Evolutionary conservation across 92 coral and sea anemone genomes (phyloP).

Genomic region (Galaxea fascicularis): DNA sequence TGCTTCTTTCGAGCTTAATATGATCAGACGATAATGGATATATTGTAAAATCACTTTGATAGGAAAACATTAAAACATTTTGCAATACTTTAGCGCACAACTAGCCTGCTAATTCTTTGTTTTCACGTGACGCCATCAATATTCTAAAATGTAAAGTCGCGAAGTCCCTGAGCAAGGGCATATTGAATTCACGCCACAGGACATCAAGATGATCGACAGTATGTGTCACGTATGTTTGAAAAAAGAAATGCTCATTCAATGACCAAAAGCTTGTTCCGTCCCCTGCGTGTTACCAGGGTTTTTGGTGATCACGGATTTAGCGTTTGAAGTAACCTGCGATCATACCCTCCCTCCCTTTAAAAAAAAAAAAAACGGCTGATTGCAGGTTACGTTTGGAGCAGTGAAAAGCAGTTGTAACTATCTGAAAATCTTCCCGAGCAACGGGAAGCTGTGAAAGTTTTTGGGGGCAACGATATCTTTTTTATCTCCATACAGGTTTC

Average conservation of each 20-base stretch:
- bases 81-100: neutral
- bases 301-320: neutral
- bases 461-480: conserved; percentile 5
- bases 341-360: too few relatives aligned
- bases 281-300: conserved; percentile 10
- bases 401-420: conserved; percentile 8
- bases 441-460: conserved; percentile 7
- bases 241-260: neutral
- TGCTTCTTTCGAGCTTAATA: neutral
- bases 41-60: neutral
- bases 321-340: neutral
- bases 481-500: neutral
- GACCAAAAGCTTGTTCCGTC: conserved; percentile 2
- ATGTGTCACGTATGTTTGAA: too few relatives aligned
- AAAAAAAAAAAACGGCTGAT: too few relatives aligned
- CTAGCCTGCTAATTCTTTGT: neutral
- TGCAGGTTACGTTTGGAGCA: neutral
- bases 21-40: too few relatives aligned
- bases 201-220: too few relatives aligned
- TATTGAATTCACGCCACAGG: too few relatives aligned
- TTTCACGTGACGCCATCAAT: neutral
- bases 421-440: conserved; percentile 12
- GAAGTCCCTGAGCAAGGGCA: neutral
- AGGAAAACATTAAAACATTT: neutral
- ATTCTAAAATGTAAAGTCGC: conserved; percentile 12